Evolutionary conservation across 2,113 vertebrate genomes (phyloP).

Genomic region (Austrofundulus limnaeus): DNA sequence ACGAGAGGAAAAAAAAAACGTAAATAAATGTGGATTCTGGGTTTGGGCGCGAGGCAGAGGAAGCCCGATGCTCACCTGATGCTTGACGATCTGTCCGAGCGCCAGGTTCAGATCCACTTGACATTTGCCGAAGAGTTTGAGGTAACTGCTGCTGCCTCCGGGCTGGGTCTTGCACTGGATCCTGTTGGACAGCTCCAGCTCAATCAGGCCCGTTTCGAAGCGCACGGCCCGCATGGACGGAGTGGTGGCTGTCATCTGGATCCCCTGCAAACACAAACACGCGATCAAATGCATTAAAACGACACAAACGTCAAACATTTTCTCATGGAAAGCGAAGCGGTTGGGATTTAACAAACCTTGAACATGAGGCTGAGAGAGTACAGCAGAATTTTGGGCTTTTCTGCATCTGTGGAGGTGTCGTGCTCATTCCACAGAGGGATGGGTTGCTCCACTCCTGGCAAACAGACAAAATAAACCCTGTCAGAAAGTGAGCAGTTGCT

Average conservation of each 20-base stretch:
- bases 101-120: constrained; percentile 97
- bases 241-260: constrained; percentile 97
- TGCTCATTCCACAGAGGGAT: constrained; percentile 99
- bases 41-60: neutral
- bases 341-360: constrained; percentile 81
- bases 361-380: constrained; percentile 95
- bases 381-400: constrained; percentile 96
- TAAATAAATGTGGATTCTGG: neutral
- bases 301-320: neutral
- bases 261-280: constrained; percentile 80
- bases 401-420: constrained; percentile 91
- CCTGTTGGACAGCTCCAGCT: constrained; percentile 95
- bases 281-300: neutral
- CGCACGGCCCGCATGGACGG: constrained; percentile 97
- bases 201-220: constrained; percentile 96
- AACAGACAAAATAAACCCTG: constrained; percentile 1
- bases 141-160: constrained; percentile 93
- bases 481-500: constrained; percentile 2
- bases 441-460: constrained; percentile 92
- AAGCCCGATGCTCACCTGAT: constrained; percentile 83
- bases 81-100: constrained; percentile 96
- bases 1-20: neutral
- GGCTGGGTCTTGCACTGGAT: constrained; percentile 95
- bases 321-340: too few relatives aligned
- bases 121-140: constrained; percentile 98